Percentiles rank a stretch among this genome's conserved stretches.
These are phyloP conservation scores for Drosophila kepulauana DNA, from an alignment of 1,140 invertebrate species.

Conservation along the genomic window DNA sequence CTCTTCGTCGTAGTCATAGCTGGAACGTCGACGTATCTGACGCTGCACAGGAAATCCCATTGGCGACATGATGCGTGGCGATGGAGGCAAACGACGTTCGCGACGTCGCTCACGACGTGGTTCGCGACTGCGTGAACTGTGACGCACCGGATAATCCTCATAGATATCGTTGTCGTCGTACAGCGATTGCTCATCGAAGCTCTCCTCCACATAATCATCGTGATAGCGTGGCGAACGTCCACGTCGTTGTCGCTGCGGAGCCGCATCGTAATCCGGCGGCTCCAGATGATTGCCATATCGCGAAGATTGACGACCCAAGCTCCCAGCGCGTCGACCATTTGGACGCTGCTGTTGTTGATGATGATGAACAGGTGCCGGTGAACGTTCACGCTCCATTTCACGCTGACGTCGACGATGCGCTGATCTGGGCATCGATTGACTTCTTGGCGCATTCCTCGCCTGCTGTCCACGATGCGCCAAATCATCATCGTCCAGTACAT, in stretches of 20 bases:
- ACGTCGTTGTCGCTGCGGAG: conserved; percentile 52
- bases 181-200: conserved; percentile 63
- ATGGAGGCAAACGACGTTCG: conserved; percentile 81
- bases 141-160: conserved; percentile 69
- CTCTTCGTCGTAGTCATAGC: conserved; percentile 77
- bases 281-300: conserved; percentile 78
- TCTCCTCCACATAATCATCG: conserved; percentile 76
- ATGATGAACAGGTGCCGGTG: conserved; percentile 37
- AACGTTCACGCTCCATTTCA: conserved; percentile 54
- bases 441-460: conserved; percentile 52
- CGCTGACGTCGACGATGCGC: conserved; percentile 65
- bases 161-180: conserved; percentile 61
- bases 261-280: conserved; percentile 66
- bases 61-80: conserved; percentile 89
- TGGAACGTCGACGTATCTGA: conserved; percentile 82
- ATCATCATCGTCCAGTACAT: conserved; percentile 88
- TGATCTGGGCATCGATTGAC: conserved; percentile 81
- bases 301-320: conserved; percentile 66
- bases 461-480: conserved; percentile 29
- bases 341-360: conserved; percentile 34
- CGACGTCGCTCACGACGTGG: conserved; percentile 50
- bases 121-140: conserved; percentile 54
- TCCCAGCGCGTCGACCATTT: conserved; percentile 56
- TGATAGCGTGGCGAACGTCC: conserved; percentile 59
- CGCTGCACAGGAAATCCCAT: conserved; percentile 88